These are phyloP conservation scores for Cantharis rustica DNA, from an alignment of 2,888 invertebrate genomes.

Conservation along the genomic window DNA sequence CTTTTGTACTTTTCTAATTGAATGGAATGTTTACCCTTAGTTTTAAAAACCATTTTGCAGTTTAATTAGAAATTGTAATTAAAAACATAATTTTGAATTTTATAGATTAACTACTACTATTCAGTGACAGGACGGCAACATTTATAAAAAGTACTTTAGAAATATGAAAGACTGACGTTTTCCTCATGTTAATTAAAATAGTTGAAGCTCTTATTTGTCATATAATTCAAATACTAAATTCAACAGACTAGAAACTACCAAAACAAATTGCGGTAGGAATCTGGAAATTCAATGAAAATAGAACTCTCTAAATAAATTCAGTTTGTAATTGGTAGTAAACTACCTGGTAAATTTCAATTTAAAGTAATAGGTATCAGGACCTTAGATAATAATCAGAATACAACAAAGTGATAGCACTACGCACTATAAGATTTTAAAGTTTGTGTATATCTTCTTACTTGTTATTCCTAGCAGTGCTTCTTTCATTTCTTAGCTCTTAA, in stretches of 20 bases:
- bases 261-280: background rate
- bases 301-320: background rate
- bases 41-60: background rate
- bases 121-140: background rate
- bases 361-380: background rate
- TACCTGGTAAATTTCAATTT: background rate
- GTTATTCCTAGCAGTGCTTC: too few species aligned
- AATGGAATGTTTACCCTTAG: background rate
- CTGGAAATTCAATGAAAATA: background rate
- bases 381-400: too few species aligned
- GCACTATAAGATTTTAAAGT: too few species aligned
- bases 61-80: background rate
- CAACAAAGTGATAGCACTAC: too few species aligned
- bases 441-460: too few species aligned
- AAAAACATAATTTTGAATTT: background rate
- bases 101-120: background rate
- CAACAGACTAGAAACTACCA: background rate
- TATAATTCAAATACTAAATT: background rate
- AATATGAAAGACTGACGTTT: background rate
- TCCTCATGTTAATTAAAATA: background rate
- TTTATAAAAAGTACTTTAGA: background rate
- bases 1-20: background rate
- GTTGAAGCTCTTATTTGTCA: background rate
- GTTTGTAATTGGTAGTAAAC: background rate
- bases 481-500: too few species aligned